These are phyloP conservation scores for Antennarius maculatus DNA, from an alignment of 2,797 vertebrate species.

Conservation along the genomic window DNA sequence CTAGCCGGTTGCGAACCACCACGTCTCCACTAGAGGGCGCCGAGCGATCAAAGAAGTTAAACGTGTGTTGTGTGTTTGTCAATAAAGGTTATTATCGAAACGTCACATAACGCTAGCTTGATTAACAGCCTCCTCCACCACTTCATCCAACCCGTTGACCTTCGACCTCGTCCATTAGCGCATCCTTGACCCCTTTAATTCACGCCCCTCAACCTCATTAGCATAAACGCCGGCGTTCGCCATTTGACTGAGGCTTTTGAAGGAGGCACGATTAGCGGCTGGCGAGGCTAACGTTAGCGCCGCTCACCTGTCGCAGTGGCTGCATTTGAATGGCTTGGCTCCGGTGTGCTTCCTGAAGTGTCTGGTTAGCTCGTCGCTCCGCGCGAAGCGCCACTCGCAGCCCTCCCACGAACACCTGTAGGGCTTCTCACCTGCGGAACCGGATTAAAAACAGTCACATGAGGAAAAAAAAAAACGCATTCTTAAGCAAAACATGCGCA, in stretches of 20 bases:
- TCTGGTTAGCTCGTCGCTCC: constrained; percentile 96
- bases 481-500: neutral
- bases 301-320: constrained; percentile 94
- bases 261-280: too few species aligned
- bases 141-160: constrained; percentile 21
- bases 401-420: constrained; percentile 99
- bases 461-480: neutral
- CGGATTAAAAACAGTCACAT: too few species aligned
- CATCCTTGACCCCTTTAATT: constrained; percentile 25
- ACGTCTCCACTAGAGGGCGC: too few species aligned
- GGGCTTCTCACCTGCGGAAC: constrained; percentile 91
- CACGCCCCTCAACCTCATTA: constrained; percentile 16
- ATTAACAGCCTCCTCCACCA: neutral
- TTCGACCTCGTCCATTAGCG: neutral
- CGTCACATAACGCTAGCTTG: too few species aligned
- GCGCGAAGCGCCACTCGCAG: constrained; percentile 97
- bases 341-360: constrained; percentile 99
- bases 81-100: too few species aligned
- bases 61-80: too few species aligned
- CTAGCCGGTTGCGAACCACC: too few species aligned
- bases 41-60: too few species aligned
- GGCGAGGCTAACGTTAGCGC: too few species aligned
- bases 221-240: constrained; percentile 6
- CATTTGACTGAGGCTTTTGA: neutral
- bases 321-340: constrained; percentile 99